Evolutionary conservation across 2,113 vertebrate genomes (phyloP).

Genomic region (Bos taurus): ARS-UCD2.0 NC_037344.1:37760501-37761000

Average conservation of each 20-base stretch:
- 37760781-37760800: not conserved
- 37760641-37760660: not conserved
- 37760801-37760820: not conserved
- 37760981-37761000: not conserved
- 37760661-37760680: not conserved
- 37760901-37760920: not conserved
- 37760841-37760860: not conserved
- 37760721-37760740: not conserved
- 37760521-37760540: not conserved
- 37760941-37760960: not conserved
- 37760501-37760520: accelerated
- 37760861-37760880: not conserved
- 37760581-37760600: accelerated
- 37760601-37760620: not conserved
- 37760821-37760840: not conserved
- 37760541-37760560: not conserved
- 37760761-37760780: not conserved
- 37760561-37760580: not conserved
- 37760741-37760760: not conserved
- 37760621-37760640: not conserved
- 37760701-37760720: not conserved
- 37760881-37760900: not conserved
- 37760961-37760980: not conserved
- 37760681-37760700: not conserved
- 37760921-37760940: not conserved